A percentile compares a stretch with the other conserved stretches of the same genome.
phyloP scores from a whole-genome alignment of 2,797 vertebrate species.

The Pelodytes ibericus region DNA sequence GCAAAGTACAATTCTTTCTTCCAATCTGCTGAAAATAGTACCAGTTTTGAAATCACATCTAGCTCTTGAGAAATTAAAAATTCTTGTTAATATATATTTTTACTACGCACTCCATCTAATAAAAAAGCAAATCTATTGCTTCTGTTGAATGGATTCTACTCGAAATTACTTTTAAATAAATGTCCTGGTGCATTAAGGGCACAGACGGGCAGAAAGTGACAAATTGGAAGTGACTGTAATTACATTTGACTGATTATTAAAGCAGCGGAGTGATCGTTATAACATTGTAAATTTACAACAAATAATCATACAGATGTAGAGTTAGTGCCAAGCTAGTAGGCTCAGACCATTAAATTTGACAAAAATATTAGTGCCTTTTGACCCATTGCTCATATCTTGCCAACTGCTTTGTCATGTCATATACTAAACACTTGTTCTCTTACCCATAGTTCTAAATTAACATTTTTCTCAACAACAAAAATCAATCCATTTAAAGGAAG shows the following conservation, averaged over 20 bases:
- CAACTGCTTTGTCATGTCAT: slow-evolving; percentile 20
- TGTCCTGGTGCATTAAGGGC: slow-evolving; percentile 4
- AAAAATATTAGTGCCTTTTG: neutral
- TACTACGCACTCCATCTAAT: too few relatives aligned
- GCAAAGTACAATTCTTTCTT: too few relatives aligned
- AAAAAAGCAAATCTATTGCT: too few relatives aligned
- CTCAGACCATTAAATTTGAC: slow-evolving; percentile 23
- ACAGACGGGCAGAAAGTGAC: slow-evolving; percentile 3
- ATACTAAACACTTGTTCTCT: slow-evolving; percentile 15
- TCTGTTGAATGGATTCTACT: too few relatives aligned
- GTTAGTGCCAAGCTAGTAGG: slow-evolving; percentile 20
- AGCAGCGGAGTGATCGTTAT: slow-evolving; percentile 24
- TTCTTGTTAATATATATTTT: too few relatives aligned
- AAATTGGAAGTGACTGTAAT: slow-evolving; percentile 22
- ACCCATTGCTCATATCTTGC: slow-evolving; percentile 1
- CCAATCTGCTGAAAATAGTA: too few relatives aligned
- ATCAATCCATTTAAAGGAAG: too few relatives aligned
- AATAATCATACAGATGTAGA: slow-evolving; percentile 21
- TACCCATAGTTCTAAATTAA: neutral
- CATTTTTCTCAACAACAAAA: too few relatives aligned
- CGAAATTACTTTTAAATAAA: neutral
- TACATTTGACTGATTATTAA: slow-evolving; percentile 31
- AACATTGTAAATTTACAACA: slow-evolving; percentile 26
- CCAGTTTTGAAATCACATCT: too few relatives aligned
- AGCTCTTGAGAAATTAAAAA: too few relatives aligned